A percentile compares a stretch with the other conserved stretches of the same genome.
Conservation (phyloP, 1,140 invertebrate genomes). For the Chrysoperla carnea region DNA sequence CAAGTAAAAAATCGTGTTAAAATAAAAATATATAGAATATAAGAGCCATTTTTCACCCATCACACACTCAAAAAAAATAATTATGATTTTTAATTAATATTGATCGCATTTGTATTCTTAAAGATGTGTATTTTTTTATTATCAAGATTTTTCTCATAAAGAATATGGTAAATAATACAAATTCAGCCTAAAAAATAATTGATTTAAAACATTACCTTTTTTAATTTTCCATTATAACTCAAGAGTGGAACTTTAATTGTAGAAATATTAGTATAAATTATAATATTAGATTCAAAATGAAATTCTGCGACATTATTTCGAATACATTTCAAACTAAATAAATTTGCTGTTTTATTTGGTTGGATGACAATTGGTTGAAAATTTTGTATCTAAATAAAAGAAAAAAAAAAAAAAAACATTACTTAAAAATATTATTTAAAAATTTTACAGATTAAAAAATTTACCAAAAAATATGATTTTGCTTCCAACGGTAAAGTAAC, state of each 20-base stretch:
- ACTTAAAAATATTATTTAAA: neutral
- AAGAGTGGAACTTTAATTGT: constrained; percentile 46
- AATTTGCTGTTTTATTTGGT: constrained; percentile 35
- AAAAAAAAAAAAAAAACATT: constrained; percentile 3
- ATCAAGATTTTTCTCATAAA: no score
- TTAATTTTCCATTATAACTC: constrained; percentile 57
- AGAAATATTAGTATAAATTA: constrained; percentile 57
- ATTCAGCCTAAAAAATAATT: no score
- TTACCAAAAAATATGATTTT: constrained; percentile 37
- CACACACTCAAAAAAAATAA: no score
- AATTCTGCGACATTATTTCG: constrained; percentile 32
- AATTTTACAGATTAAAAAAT: constrained; percentile 3
- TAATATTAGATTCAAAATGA: constrained; percentile 42
- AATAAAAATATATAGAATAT: no score
- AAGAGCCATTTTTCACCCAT: no score
- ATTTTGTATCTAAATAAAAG: constrained; percentile 36
- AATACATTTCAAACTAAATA: constrained; percentile 30
- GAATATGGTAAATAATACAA: no score
- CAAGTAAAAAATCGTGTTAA: no score
- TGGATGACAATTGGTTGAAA: constrained; percentile 40
- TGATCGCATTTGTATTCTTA: no score
- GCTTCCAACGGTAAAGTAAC: constrained; percentile 42
- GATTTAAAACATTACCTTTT: constrained; percentile 25
- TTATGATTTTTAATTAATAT: no score
- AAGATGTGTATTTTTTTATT: no score